Percentiles rank a stretch among this genome's conserved stretches.
Conservation (phyloP, 2,888 invertebrate species). For the Tolmerus cingulatus region DNA sequence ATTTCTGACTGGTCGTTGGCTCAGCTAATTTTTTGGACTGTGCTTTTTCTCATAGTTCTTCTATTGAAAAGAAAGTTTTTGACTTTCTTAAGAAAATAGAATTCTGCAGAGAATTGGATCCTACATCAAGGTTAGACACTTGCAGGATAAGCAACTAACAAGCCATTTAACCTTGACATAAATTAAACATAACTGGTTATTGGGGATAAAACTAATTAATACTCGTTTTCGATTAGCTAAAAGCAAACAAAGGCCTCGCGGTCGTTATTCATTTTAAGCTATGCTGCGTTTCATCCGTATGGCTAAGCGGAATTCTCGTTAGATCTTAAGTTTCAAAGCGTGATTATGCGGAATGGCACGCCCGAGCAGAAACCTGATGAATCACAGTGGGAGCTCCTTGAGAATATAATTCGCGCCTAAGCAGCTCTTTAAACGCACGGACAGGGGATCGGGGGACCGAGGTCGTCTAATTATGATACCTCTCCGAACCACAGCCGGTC, state of each 20-base stretch:
- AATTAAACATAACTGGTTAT: background rate
- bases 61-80: background rate
- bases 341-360: background rate
- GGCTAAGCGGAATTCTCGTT: background rate
- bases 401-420: background rate
- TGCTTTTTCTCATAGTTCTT: background rate
- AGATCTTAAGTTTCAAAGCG: background rate
- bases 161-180: background rate
- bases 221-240: background rate
- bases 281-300: background rate
- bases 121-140: background rate
- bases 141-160: background rate
- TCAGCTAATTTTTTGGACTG: too few relatives aligned
- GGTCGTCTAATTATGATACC: background rate
- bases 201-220: background rate
- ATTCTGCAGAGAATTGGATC: background rate
- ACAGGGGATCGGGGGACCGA: background rate
- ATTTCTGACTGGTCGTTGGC: too few relatives aligned
- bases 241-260: background rate
- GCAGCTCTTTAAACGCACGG: background rate
- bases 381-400: background rate
- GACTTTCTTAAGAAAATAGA: background rate
- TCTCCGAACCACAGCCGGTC: background rate
- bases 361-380: background rate
- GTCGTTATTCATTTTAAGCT: background rate